A percentile compares a stretch with the other conserved stretches of the same genome.
Conservation (phyloP, 1,140 invertebrate species). For the Hyposmocoma kahamanoa region DNA sequence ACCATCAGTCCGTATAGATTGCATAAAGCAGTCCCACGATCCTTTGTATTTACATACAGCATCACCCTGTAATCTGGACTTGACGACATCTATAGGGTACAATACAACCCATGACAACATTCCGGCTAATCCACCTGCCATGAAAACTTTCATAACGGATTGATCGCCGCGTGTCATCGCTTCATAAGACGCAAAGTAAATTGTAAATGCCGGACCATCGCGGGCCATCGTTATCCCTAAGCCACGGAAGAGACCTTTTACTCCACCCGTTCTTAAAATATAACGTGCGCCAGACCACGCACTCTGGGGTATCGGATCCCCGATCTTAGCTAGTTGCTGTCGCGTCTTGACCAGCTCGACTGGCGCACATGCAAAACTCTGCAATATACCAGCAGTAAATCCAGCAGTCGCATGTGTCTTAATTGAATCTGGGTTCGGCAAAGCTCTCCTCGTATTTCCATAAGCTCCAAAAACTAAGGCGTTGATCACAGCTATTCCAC, state of each 20-base stretch:
- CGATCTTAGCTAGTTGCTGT: constrained; percentile 77
- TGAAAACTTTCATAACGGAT: constrained; percentile 76
- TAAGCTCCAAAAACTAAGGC: constrained; percentile 95
- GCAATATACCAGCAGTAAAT: constrained; percentile 81
- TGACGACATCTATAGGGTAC: constrained; percentile 93
- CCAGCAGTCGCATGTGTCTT: constrained; percentile 83
- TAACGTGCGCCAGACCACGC: constrained; percentile 77
- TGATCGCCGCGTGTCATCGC: constrained; percentile 74
- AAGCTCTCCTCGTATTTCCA: constrained; percentile 80
- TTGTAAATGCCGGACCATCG: constrained; percentile 80
- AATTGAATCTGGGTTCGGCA: constrained; percentile 78
- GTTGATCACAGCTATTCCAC: constrained; percentile 89
- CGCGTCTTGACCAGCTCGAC: constrained; percentile 92
- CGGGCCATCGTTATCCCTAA: constrained; percentile 82
- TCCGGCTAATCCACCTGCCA: constrained; percentile 89
- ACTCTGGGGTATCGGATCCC: constrained; percentile 42
- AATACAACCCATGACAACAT: constrained; percentile 87
- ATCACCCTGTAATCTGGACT: constrained; percentile 90
- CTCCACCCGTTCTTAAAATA: constrained; percentile 78
- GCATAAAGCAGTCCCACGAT: constrained; percentile 81
- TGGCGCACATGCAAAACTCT: constrained; percentile 87
- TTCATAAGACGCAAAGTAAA: constrained; percentile 81
- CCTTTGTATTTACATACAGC: constrained; percentile 77
- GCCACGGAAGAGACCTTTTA: constrained; percentile 83
- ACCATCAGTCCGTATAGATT: constrained; percentile 82